A percentile compares a stretch with the other conserved stretches of the same genome.
These are phyloP conservation scores for Drosophila repletoides DNA, from an alignment of 1,140 invertebrate species.

Conservation along the genomic window DNA sequence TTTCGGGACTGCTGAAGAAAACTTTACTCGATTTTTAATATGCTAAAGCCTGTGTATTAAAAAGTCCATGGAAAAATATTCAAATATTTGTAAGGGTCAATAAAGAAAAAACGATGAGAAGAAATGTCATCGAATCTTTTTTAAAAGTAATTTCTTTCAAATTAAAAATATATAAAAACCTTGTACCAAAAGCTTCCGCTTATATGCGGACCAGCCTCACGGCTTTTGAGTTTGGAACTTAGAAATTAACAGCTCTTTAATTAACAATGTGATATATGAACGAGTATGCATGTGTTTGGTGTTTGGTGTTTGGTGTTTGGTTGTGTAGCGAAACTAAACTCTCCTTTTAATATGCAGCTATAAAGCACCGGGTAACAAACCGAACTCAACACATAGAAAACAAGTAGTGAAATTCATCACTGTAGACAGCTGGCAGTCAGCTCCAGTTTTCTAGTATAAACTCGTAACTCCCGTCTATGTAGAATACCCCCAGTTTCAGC, in stretches of 20 bases:
- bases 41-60: too few relatives aligned
- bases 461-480: background rate
- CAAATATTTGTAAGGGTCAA: too few relatives aligned
- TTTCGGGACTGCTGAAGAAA: too few relatives aligned
- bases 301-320: background rate
- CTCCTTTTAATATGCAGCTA: constrained; percentile 13
- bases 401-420: constrained; percentile 70
- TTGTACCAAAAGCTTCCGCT: too few relatives aligned
- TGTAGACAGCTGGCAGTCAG: constrained; percentile 52
- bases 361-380: constrained; percentile 6
- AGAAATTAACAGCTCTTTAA: constrained; percentile 8
- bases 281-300: background rate
- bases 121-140: too few relatives aligned
- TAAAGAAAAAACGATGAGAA: too few relatives aligned
- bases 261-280: background rate
- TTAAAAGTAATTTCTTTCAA: too few relatives aligned
- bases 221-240: too few relatives aligned
- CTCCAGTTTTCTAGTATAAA: constrained; percentile 8
- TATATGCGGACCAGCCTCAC: background rate
- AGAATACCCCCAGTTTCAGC: background rate
- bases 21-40: too few relatives aligned
- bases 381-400: constrained; percentile 24
- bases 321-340: background rate
- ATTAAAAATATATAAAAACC: too few relatives aligned
- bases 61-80: too few relatives aligned